Evolutionary conservation across 2,888 invertebrate genomes (phyloP), one percentile per base, ranked within the genome.

Genomic region (Unio pictorum): DNA sequence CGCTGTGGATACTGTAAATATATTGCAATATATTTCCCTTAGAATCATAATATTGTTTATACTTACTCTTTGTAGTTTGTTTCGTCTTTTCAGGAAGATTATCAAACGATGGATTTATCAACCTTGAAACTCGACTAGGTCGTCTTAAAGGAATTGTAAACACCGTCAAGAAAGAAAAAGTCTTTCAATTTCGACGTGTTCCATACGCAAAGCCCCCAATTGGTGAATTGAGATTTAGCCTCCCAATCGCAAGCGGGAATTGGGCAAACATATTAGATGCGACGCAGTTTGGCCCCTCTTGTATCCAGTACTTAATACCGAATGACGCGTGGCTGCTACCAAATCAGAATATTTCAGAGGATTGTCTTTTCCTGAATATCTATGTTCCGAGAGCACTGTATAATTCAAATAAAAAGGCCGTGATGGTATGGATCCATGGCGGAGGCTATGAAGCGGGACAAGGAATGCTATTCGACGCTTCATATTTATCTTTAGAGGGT

Each of bases 401-500:
- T 28, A 65, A 56, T 60, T 54, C 58, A 11, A 57, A 34, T 5
- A 71, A 64, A 15, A 74, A 71, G 58, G 65, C 84, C n/a, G 81
- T 82, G 1, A 80, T 84, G 76, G 67, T 84, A 1, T 84, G 78
- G 78, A 80, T 84, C 30, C 81, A 84, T 71, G 82, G 84, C 1
- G 84, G 84, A 0, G 72, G 79, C 8, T 81, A 80, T 54, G 74
- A 67, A 3, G 71, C 69, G 11, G 82, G 83, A 5, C 74, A 74
- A n/a, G 78, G 74, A 8, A 74, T 74, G 18, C 57, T 72, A 23
- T 73, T 73, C 60, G 81, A 83, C 54, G 81, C 75, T 11, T 78
- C 80, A 4, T 71, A 72, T 28, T 69, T 84, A 18, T 78, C 80
- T 4, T 34, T 73, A 3, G 58, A 69, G n/a, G 79, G 81, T 11